Conservation (phyloP, 2,113 vertebrate species). For the Nothobranchius furzeri region DNA sequence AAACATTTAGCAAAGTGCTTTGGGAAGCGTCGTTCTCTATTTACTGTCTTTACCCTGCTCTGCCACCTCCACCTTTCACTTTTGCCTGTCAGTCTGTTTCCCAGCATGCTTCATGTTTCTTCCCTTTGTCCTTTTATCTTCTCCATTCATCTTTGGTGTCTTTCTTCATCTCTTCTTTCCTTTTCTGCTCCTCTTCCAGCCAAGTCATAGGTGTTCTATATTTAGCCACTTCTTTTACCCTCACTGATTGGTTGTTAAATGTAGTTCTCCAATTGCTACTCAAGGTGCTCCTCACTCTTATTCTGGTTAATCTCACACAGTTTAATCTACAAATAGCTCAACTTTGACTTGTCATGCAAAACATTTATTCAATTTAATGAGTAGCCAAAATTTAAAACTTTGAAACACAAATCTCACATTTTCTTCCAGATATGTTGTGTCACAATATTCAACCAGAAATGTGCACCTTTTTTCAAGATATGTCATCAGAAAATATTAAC, state of each 20-base stretch:
- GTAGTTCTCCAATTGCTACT: constrained; percentile 55
- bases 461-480: too few species aligned
- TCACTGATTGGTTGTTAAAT: constrained; percentile 65
- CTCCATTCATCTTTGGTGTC: background rate
- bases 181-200: constrained; percentile 13
- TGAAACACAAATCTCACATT: too few species aligned
- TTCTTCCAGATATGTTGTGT: too few species aligned
- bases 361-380: too few species aligned
- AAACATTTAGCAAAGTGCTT: constrained; percentile 41
- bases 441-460: too few species aligned
- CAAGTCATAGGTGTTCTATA: constrained; percentile 46
- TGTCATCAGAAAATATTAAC: too few species aligned
- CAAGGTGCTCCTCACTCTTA: background rate
- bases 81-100: constrained; percentile 13
- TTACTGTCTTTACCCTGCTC: constrained; percentile 28
- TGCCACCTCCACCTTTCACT: constrained; percentile 13
- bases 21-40: constrained; percentile 18
- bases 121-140: background rate
- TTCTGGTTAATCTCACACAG: background rate
- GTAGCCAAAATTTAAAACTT: too few species aligned
- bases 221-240: constrained; percentile 43
- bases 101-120: background rate
- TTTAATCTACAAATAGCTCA: too few species aligned
- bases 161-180: constrained; percentile 2
- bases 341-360: too few species aligned